A percentile compares a stretch with the other conserved stretches of the same genome.
phyloP scores from a whole-genome alignment of 2,888 invertebrate species.

The Trissolcus brochymenae region DNA sequence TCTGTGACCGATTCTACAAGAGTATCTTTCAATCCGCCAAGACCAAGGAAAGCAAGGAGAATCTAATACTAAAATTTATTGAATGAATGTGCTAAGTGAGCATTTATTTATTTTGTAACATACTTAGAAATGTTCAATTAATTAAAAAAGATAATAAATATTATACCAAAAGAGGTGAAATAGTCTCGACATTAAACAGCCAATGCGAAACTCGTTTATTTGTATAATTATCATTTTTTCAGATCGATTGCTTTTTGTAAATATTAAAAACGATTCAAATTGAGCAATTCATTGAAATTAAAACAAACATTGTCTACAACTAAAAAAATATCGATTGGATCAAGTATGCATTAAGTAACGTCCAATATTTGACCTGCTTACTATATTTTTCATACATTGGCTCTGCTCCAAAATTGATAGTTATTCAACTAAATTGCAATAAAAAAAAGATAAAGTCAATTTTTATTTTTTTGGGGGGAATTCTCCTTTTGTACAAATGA shows the following conservation, averaged over 20 bases:
- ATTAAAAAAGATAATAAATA: neutral
- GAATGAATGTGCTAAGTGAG: too few species aligned
- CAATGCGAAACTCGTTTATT: neutral
- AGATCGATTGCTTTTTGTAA: neutral
- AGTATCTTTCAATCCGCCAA: slow-evolving; percentile 86
- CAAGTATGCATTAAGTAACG: slow-evolving; percentile 15
- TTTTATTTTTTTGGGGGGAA: too few species aligned
- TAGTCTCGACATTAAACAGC: neutral
- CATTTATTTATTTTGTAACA: too few species aligned
- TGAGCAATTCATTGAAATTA: slow-evolving; percentile 12
- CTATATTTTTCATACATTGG: slow-evolving; percentile 16
- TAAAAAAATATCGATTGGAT: slow-evolving; percentile 18
- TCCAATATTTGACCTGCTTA: slow-evolving; percentile 29
- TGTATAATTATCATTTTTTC: neutral
- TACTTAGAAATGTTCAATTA: too few species aligned
- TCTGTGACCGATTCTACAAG: slow-evolving; percentile 95
- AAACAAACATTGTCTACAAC: slow-evolving; percentile 10
- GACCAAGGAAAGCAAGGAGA: slow-evolving; percentile 90
- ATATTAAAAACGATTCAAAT: neutral
- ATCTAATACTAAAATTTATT: slow-evolving; percentile 78
- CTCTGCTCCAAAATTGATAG: neutral
- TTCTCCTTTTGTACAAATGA: too few species aligned
- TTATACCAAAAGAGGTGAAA: too few species aligned
- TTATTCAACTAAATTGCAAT: neutral
- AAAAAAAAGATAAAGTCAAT: neutral